phyloP scores from a whole-genome alignment of 2,113 vertebrate genomes.

The Ceratotherium simum region DNA sequence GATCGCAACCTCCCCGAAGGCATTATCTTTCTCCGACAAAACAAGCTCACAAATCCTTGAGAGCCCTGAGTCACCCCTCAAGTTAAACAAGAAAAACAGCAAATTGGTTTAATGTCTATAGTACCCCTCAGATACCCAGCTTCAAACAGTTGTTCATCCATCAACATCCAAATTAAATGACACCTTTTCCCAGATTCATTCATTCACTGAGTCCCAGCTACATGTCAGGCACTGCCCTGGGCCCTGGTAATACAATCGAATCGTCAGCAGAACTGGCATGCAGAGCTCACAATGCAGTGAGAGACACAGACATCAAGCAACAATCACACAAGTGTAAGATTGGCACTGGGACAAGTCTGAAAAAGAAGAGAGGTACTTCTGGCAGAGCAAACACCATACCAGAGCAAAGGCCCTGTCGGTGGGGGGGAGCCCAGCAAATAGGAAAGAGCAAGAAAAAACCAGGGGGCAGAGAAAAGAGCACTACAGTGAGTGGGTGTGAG shows the following conservation, averaged over 20 bases:
- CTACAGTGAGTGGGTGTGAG: fast-evolving
- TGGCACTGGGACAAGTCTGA: not conserved
- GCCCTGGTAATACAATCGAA: not conserved
- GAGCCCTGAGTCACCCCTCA: no score
- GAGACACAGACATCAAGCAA: not conserved
- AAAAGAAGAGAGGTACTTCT: not conserved
- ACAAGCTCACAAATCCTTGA: no score
- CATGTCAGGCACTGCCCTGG: not conserved
- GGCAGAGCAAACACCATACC: not conserved
- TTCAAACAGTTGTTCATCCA: not conserved
- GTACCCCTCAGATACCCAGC: no score
- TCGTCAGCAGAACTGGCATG: not conserved
- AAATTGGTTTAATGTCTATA: no score
- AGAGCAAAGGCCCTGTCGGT: not conserved
- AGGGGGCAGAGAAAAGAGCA: not conserved
- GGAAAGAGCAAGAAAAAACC: not conserved
- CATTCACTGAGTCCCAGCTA: not conserved
- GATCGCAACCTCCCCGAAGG: no score
- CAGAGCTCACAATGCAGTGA: not conserved
- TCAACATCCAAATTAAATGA: not conserved
- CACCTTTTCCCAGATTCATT: not conserved
- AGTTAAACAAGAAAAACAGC: no score
- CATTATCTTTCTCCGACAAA: no score
- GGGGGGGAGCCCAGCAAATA: not conserved
- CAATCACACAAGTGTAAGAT: not conserved